Evolutionary conservation across 2,888 invertebrate species (phyloP).

Genomic region (Rotaria macrura): DNA sequence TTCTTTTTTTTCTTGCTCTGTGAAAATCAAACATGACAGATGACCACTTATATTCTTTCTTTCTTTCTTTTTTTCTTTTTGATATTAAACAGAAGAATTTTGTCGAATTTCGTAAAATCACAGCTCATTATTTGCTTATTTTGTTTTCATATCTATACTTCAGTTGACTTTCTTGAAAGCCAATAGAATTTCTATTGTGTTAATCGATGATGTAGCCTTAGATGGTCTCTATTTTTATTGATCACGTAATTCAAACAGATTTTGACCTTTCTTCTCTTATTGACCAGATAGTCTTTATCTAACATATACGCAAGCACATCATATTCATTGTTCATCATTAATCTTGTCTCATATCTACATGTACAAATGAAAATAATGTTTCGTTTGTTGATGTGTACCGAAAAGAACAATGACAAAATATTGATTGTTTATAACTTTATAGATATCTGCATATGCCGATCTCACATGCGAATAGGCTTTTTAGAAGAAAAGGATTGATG

Average conservation of each 20-base stretch:
- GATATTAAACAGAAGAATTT: too few species aligned
- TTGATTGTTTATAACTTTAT: background rate
- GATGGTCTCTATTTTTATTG: background rate
- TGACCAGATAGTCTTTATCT: background rate
- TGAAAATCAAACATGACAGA: too few species aligned
- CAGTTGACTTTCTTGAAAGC: background rate
- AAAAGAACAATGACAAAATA: background rate
- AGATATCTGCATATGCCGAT: background rate
- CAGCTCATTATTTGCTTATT: too few species aligned
- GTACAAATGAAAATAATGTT: background rate
- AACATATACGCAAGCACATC: background rate
- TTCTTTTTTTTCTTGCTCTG: too few species aligned
- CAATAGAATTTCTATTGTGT: background rate
- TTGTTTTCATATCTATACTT: background rate
- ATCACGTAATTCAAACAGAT: background rate
- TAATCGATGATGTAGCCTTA: background rate
- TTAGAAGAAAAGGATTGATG: too few species aligned
- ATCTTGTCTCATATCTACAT: background rate
- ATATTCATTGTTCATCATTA: slow-evolving; percentile 3
- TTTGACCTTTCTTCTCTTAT: background rate
- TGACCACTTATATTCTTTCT: too few species aligned
- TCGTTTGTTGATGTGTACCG: background rate
- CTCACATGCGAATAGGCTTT: background rate
- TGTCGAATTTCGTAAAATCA: too few species aligned
- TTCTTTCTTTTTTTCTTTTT: too few species aligned